Evolutionary conservation across 2,797 vertebrate species (phyloP).

Genomic region (Sorex maritimensis): DNA sequence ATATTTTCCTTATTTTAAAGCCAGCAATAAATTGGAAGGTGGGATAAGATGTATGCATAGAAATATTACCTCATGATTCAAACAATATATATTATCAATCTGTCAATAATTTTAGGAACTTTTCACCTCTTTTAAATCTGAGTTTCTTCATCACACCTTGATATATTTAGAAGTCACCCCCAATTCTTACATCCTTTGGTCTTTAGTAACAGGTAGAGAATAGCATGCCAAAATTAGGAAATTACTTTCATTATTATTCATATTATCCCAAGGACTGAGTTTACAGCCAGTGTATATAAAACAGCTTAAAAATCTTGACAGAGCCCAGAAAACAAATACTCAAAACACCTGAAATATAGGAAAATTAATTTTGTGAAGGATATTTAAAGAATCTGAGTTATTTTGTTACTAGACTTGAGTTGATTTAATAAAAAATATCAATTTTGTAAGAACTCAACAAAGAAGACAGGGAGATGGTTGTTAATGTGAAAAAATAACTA

Average conservation of each 20-base stretch:
- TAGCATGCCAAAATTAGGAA: not conserved
- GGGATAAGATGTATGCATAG: not conserved
- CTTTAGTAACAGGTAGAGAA: not conserved
- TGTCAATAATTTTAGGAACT: not conserved
- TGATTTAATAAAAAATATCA: not conserved
- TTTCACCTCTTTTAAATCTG: not conserved
- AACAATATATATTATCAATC: not conserved
- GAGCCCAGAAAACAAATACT: not conserved
- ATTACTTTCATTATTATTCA: not conserved
- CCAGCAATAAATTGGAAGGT: not conserved
- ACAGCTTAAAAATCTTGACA: not conserved
- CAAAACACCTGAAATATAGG: not conserved
- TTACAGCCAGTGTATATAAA: conserved; percentile 3
- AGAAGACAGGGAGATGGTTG: not conserved
- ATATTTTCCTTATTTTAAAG: not conserved
- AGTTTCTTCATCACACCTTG: not conserved
- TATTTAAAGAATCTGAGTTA: not conserved
- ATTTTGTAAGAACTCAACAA: not conserved
- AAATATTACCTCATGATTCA: not conserved
- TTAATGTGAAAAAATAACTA: not conserved
- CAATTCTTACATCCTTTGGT: not conserved
- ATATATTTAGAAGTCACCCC: conserved; percentile 9
- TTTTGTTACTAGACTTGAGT: not conserved
- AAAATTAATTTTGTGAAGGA: not conserved
- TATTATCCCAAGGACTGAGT: not conserved